Conservation (phyloP, 2,888 invertebrate species). For the Plebejus argus region DNA sequence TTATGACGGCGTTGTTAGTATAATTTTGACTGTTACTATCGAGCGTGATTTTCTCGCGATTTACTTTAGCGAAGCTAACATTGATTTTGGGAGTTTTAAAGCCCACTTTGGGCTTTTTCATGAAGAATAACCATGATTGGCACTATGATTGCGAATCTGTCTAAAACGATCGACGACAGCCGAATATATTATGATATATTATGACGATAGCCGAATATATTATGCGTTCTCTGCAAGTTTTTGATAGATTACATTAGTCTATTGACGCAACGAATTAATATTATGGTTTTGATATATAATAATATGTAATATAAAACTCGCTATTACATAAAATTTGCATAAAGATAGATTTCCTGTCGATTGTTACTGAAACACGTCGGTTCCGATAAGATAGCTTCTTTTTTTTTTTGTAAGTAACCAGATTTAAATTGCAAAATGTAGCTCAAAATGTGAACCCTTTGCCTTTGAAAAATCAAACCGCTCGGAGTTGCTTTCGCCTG, state of each 20-base stretch:
- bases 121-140: too few relatives aligned
- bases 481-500: background rate
- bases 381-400: background rate
- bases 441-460: background rate
- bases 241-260: too few relatives aligned
- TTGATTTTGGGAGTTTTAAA: background rate
- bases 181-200: too few relatives aligned
- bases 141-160: too few relatives aligned
- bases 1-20: conserved; percentile 17
- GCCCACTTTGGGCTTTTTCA: too few relatives aligned
- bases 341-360: background rate
- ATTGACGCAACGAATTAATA: too few relatives aligned
- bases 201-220: too few relatives aligned
- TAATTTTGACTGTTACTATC: background rate
- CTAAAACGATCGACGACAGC: too few relatives aligned
- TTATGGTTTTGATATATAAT: background rate
- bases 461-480: conserved; percentile 9
- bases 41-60: background rate
- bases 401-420: background rate
- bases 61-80: background rate
- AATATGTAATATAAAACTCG: background rate
- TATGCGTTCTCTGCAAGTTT: too few relatives aligned
- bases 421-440: background rate
- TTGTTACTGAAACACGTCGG: background rate
- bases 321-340: background rate